Percentiles rank a stretch among this genome's conserved stretches.
These are phyloP conservation scores for Parazoanthus darwini DNA, from an alignment of 92 coral and sea anemone species.

Conservation along the genomic window DNA sequence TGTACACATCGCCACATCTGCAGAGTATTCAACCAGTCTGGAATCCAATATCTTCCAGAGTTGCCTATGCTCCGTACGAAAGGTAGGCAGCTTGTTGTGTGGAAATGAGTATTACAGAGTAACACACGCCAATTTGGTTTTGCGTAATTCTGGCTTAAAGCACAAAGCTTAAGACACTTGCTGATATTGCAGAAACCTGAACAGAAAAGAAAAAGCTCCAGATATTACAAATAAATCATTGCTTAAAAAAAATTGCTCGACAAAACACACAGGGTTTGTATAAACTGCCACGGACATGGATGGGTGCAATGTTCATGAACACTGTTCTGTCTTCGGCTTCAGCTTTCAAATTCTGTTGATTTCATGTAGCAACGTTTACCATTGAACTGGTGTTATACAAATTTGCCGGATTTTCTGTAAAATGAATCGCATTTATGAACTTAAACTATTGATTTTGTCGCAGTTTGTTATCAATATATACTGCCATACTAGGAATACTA, in stretches of 20 bases:
- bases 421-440: no score
- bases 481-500: no score
- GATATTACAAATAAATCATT: not conserved
- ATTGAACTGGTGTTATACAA: no score
- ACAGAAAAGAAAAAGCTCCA: not conserved
- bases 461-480: no score
- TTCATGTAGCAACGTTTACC: no score
- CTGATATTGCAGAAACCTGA: not conserved
- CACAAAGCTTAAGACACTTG: not conserved
- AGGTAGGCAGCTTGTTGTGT: not conserved
- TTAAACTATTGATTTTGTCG: no score
- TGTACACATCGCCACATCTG: slow-evolving; percentile 15
- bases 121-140: not conserved
- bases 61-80: slow-evolving; percentile 7
- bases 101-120: not conserved
- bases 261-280: no score
- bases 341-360: no score
- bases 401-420: no score
- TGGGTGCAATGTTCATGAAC: no score
- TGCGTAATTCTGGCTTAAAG: not conserved
- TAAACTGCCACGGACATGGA: no score
- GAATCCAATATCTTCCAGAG: slow-evolving; percentile 23
- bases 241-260: not conserved
- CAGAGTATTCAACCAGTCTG: slow-evolving; percentile 20
- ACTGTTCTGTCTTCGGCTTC: no score